Percentiles rank a stretch among this genome's conserved stretches.
Conservation (phyloP, 1,140 invertebrate genomes). For the Coenobita brevimanus region DNA sequence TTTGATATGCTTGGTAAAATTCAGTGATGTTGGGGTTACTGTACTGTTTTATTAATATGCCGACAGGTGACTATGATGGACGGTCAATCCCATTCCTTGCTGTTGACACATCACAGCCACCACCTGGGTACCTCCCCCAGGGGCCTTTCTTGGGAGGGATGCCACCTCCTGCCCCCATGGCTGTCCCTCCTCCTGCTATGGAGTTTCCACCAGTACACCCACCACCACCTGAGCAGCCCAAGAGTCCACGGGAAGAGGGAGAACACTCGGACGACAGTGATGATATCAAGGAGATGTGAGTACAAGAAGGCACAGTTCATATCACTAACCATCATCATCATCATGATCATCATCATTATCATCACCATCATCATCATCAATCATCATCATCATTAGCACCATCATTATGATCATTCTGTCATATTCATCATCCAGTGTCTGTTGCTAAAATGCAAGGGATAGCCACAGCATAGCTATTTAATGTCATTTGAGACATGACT, state of each 20-base stretch:
- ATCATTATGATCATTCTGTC: too few relatives aligned
- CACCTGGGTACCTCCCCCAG: slow-evolving; percentile 75
- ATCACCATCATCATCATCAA: too few relatives aligned
- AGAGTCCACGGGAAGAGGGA: slow-evolving; percentile 70
- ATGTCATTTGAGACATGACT: too few relatives aligned
- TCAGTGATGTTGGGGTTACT: too few relatives aligned
- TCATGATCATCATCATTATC: too few relatives aligned
- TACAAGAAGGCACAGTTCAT: not conserved
- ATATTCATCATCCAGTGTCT: too few relatives aligned
- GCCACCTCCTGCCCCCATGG: slow-evolving; percentile 56
- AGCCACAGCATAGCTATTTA: too few relatives aligned
- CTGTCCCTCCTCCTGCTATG: slow-evolving; percentile 52
- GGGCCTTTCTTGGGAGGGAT: slow-evolving; percentile 50
- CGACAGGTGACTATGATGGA: slow-evolving; percentile 66
- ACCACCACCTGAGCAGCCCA: slow-evolving; percentile 70
- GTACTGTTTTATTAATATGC: not conserved
- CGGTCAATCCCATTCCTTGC: slow-evolving; percentile 69
- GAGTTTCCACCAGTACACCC: slow-evolving; percentile 65
- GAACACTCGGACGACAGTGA: slow-evolving; percentile 69
- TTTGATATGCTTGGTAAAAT: too few relatives aligned
- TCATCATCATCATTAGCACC: too few relatives aligned
- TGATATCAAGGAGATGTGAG: slow-evolving; percentile 65
- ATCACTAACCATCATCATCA: too few relatives aligned
- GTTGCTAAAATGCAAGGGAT: too few relatives aligned
- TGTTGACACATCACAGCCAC: slow-evolving; percentile 77